Evolutionary conservation across 2,113 vertebrate genomes (phyloP), one percentile per base, ranked within the genome.

Genomic region (Dendrocopos noguchii): DNA sequence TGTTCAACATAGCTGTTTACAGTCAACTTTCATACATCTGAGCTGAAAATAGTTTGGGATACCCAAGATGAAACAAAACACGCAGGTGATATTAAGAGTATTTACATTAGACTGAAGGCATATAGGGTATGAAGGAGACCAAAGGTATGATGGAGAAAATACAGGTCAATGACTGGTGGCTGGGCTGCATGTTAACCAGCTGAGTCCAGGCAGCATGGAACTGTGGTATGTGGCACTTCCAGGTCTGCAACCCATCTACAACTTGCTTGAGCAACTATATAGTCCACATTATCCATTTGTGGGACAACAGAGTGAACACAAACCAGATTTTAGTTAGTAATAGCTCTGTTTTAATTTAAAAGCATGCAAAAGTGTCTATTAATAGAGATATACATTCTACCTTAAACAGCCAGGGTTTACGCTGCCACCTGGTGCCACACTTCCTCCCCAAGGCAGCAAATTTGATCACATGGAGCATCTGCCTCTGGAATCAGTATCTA

Each of bases 171-270:
- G 52, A 29, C 20, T 61, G 21, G 47, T 33, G 25, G 8, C n/a
- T 68, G 46, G 22, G 72, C 29, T 74, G 25, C 52, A 12, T 2
- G 5, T 42, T 50, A 70, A 60, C 42, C 36, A 66, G 15, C 27
- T 16, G 39, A 53, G 27, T 17, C 66, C 39, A 20, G 63, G 7
- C 2, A 8, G 20, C 31, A 53, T 0, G 0, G 28, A 33, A 6
- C 27, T 1, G 0, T 46, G 56, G 34, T 55, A 44, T 0, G 4
- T 12, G 46, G 16, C 0, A 0, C 1, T 0, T 63, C 42, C 68
- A 65, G 28, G 22, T 61, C 53, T 56, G 52, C 80, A 80, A 33
- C 46, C 34, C 2, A 0, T 12, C 64, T 22, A 28, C 56, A 24
- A 46, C 24, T 66, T 10, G 1, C 60, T 33, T 36, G 18, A 52